These are phyloP conservation scores for Ormyrus pomaceus DNA, from an alignment of 2,888 invertebrate species.

Conservation along the genomic window DNA sequence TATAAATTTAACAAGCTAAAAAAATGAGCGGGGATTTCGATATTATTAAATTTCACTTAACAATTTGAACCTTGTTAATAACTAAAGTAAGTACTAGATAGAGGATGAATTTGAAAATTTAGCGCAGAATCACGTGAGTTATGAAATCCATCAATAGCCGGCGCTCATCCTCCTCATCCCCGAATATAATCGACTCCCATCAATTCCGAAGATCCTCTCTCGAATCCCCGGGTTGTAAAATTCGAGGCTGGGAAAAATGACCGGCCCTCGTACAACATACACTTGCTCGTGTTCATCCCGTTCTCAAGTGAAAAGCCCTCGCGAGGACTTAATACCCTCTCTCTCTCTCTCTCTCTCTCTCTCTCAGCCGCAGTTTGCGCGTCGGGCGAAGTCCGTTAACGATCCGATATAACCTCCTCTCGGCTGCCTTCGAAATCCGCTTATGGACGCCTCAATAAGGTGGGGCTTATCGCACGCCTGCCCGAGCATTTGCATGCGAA, in stretches of 20 bases:
- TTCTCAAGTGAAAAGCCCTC: neutral
- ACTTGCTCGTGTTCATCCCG: neutral
- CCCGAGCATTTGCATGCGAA: constrained; percentile 44
- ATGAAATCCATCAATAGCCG: no score
- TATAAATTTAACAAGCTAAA: no score
- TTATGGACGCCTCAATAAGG: constrained; percentile 39
- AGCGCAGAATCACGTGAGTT: no score
- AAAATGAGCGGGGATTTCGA: no score
- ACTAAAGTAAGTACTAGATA: no score
- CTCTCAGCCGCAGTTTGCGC: no score
- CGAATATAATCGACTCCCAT: no score
- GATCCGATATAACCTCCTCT: constrained; percentile 17
- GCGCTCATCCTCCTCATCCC: neutral
- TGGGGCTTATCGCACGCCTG: neutral
- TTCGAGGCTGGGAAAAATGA: neutral
- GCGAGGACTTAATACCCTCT: neutral
- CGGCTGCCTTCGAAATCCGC: constrained; percentile 26
- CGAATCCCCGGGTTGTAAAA: neutral
- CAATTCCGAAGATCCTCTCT: neutral
- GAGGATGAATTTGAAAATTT: no score
- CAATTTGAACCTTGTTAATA: no score
- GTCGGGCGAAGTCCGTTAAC: constrained; percentile 34
- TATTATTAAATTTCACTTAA: no score
- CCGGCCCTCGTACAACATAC: neutral
- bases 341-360: no score